Evolutionary conservation across 2,888 invertebrate genomes (phyloP).

Genomic region (Scaptomyza polygonia): DNA sequence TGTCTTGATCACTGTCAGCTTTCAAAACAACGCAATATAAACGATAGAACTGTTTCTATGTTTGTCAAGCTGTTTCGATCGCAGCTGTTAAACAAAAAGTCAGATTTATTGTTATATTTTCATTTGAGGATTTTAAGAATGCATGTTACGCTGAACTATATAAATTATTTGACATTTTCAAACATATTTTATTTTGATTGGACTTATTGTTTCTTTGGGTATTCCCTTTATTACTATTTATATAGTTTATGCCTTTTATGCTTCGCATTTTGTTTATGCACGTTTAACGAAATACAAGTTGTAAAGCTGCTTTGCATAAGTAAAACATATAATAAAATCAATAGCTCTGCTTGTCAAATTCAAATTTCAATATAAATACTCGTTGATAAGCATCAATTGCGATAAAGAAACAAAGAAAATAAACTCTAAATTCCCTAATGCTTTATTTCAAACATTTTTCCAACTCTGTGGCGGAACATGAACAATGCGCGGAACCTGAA

Average conservation of each 20-base stretch:
- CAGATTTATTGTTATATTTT: not conserved
- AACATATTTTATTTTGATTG: not conserved
- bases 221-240: not conserved
- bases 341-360: constrained; percentile 37
- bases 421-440: constrained; percentile 61
- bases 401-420: constrained; percentile 35
- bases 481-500: constrained; percentile 62
- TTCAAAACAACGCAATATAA: not conserved
- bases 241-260: not conserved
- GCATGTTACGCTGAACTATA: constrained; percentile 17
- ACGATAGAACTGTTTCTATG: constrained; percentile 4
- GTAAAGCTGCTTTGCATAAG: constrained; percentile 2
- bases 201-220: not conserved
- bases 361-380: constrained; percentile 19
- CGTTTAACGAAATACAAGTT: constrained; percentile 13
- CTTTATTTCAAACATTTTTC: constrained; percentile 63
- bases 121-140: constrained; percentile 7
- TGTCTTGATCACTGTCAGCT: constrained; percentile 9
- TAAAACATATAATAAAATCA: constrained; percentile 1
- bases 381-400: constrained; percentile 9
- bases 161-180: not conserved
- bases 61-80: constrained; percentile 5
- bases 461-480: constrained; percentile 67
- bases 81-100: not conserved
- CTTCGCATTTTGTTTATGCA: constrained; percentile 17